Evolutionary conservation across 35 echinoderm and acorn worm genomes (phyloP), one percentile per base, ranked within the genome.

Genomic region (Ptychodera flava): DNA sequence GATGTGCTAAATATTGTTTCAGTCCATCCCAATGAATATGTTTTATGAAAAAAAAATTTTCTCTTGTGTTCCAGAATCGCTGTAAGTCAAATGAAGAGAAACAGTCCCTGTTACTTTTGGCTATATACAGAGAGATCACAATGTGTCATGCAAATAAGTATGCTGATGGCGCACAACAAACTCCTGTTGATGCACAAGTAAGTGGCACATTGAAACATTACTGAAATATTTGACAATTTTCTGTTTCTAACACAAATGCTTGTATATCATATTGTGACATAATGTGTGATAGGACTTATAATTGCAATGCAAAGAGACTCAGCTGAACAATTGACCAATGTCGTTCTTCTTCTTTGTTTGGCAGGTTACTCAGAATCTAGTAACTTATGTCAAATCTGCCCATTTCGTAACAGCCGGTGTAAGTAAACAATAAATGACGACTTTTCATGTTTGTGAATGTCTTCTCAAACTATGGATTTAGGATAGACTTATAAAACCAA

Each of bases 101-200:
- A 28, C 33, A 83, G 30, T 34, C 30, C 10, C 37, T 34, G 33
- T 83, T 83, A 28, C 82, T 83, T 35, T 35, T 83, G 35, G 34
- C 82, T 16, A 27, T 83, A 37, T 83, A 36, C 29, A 83, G 82
- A 37, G 82, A 83, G 82, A 83, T 83, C 28, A 83, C 82, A 1
- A 83, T 83, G 82, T 36, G 37, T 83, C 33, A 34, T 16, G 37
- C 82, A 35, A 83, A 64, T 22, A 64, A 64, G 45, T 64, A 64
- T 64, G 45, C 45, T 6, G 45, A 64, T 64, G 45, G 45, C 22
- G 45, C 45, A 12, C 45, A 64, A 22, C 45, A 64, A 64, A 64
- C 6, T 64, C 45, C 6, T 12, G 45, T 64, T 64, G 45, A 64
- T 64, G 45, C 6, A 64, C 45, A 64, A 12, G 45, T 64, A 64